Conservation (phyloP, 2,888 invertebrate genomes). For the Drosophila helvetica region DNA sequence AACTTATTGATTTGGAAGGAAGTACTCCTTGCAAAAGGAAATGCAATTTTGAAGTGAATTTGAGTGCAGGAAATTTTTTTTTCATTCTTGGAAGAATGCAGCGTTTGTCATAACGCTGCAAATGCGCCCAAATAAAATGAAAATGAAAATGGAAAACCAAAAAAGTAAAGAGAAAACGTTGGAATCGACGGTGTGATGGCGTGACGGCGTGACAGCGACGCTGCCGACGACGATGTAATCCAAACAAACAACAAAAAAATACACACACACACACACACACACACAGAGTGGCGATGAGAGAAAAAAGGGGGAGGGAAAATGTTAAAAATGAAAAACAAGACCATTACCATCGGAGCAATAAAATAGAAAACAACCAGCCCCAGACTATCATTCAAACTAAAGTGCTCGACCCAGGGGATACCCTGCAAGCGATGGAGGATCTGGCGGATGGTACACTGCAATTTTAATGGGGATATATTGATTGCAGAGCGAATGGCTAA, state of each 20-base stretch:
- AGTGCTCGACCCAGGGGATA: conserved; percentile 28
- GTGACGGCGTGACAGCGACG: conserved; percentile 8
- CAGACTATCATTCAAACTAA: conserved; percentile 22
- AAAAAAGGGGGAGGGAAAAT: conserved; percentile 22
- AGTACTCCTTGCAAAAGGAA: neutral
- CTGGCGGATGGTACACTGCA: neutral
- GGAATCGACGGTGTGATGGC: conserved; percentile 36
- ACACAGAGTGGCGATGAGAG: too few species aligned
- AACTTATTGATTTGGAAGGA: neutral
- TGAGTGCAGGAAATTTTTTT: neutral
- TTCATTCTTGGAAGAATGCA: neutral
- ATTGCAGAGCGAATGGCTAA: neutral
- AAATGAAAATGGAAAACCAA: conserved; percentile 57
- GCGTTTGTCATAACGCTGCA: conserved; percentile 79
- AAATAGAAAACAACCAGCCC: conserved; percentile 69
- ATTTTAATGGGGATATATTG: neutral
- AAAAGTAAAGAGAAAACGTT: conserved; percentile 34
- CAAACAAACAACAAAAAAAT: conserved; percentile 51
- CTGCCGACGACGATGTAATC: conserved; percentile 54
- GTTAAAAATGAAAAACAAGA: conserved; percentile 74
- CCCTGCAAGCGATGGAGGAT: conserved; percentile 11
- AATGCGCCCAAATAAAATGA: conserved; percentile 72
- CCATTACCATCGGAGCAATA: conserved; percentile 76
- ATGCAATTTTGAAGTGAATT: neutral
- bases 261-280: too few species aligned